Evolutionary conservation across 2,797 vertebrate genomes (phyloP).

Genomic region (Heliangelus exortis): DNA sequence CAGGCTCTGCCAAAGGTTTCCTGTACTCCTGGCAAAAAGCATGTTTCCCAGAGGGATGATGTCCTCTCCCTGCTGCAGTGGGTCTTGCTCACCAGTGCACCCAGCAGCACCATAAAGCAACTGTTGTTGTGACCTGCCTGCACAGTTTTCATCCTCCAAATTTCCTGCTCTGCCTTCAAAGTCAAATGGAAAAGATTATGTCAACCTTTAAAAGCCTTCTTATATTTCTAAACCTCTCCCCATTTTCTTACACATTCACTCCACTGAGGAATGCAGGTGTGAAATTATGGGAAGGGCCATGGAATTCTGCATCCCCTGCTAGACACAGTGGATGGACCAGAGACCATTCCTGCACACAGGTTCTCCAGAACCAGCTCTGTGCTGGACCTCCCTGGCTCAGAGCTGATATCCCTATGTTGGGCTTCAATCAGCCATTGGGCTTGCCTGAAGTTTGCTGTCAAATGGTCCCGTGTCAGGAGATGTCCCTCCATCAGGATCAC

Average conservation of each 20-base stretch:
- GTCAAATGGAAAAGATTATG: conserved; percentile 39
- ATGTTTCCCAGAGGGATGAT: background rate
- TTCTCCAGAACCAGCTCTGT: background rate
- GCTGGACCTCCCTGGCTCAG: background rate
- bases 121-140: conserved; percentile 1
- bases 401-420: accelerated
- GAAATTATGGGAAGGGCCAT: background rate
- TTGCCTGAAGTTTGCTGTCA: background rate
- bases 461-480: accelerated
- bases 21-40: background rate
- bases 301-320: background rate
- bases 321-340: background rate
- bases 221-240: background rate
- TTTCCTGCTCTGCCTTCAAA: conserved; percentile 26
- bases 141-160: background rate
- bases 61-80: conserved; percentile 10
- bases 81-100: background rate
- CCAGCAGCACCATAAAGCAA: conserved; percentile 15
- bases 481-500: background rate
- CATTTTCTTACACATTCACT: background rate
- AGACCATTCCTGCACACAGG: background rate
- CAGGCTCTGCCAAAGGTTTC: background rate
- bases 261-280: background rate
- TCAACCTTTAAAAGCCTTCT: conserved; percentile 11
- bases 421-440: background rate